Base-by-base conservation (phyloP, 2,113 vertebrate genomes). In the Diadophis punctatus region DNA sequence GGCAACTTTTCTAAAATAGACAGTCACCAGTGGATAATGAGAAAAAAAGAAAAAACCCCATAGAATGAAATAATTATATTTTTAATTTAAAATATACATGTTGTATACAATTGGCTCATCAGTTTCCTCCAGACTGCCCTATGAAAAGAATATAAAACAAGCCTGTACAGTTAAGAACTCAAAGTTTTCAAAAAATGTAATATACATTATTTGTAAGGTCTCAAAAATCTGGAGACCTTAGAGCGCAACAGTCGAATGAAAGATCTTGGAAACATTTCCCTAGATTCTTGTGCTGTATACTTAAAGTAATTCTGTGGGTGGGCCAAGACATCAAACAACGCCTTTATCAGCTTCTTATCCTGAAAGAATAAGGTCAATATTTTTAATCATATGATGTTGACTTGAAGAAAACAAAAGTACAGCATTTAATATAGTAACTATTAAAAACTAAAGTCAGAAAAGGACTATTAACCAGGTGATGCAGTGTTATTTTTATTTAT, bases 241-340 rank as follows among this genome's bases (percentile, higher is more conserved):
- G 99, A 99, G 80, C 99, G 99, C 88, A 99, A 97, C 94, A 99
- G 98, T 90, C 98, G 97, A 94, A 99, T 99, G 97, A 99, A 99
- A 58, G 99, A 99, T 95, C 99, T 99, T 20, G 99, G 99, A 95
- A 99, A 99, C 99, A 99, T 99, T 97, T 99, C 99, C 96, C 98
- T 98, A n/a, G 99, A 99, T 95, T 99, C 99, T 91, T 99, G 99
- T 48, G 98, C 98, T n/a, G 99, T 99, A 96, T 99, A 99, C 97
- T 99, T 99, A 97, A 99, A 99, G 96, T 99, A 99, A 97, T 99
- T 99, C 96, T 99, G 99, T 12, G 99, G 99, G 95, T 99, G 98
- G 0, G 99, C 99, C 97, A 99, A 96, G 89, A 99, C 99, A 0
- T 99, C 99, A 96, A 99, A 99, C 95, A 99, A 94, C 0, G 99